Base-by-base conservation (phyloP, 2,113 vertebrate species). In the Mola mola region DNA sequence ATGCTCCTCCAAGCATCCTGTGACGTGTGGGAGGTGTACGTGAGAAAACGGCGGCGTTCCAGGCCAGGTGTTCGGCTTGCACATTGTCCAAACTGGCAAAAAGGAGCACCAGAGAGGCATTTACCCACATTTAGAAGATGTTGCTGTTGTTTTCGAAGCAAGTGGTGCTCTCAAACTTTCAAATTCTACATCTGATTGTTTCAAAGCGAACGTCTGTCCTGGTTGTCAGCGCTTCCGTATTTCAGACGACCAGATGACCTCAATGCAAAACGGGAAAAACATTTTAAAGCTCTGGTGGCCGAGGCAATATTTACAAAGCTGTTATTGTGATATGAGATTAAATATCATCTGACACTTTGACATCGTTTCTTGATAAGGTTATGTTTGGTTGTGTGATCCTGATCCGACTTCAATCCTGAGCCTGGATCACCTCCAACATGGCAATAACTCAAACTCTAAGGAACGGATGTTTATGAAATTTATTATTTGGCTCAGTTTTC, bases 31-130 rank as follows among this genome's bases (percentile, higher is more conserved):
- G 0, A 36, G 17, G n/a, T 51, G 41, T 20, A 47, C 0, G 7
- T 79, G 75, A 63, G 52, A 56, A 36, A 44, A 28, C 0, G 2
- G 15, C 6, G 22, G 46, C 9, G 41, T 33, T 33, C 1, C 42
- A 49, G 66, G 55, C 51, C 25, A 61, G 69, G 46, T 19, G 31
- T 5, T 52, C 25, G 52, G 66, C 49, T 52, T 56, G 46, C 38
- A 15, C 44, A 42, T 66, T 12, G 24, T 10, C 3, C 20, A 16
- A 52, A 25, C 49, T 29, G 65, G 47, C 36, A 53, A 59, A 67
- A 60, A 66, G 76, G 70, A 58, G 52, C 48, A 25, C 3, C 53
- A 6, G 20, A 58, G 44, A 75, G 71, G 62, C 70, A 82, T 78
- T 40, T 59, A 60, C 43, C 21, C 37, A 37, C 46, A 10, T 50